Percentiles rank a stretch among this genome's conserved stretches.
Conservation (phyloP, 2,888 invertebrate species). For the Lacanobia oleracea region DNA sequence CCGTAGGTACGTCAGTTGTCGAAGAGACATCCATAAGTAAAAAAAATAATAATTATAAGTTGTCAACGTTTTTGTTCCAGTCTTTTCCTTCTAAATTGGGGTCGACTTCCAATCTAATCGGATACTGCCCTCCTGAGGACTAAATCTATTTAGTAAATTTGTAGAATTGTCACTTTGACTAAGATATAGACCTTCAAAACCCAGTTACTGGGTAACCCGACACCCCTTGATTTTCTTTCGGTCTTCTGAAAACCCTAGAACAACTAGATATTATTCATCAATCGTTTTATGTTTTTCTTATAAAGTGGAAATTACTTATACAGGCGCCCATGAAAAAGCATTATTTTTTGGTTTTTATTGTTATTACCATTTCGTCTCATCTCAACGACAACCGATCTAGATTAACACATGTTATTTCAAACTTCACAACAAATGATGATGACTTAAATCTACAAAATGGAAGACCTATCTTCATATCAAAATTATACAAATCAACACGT, state of each 20-base stretch:
- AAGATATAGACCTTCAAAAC: neutral
- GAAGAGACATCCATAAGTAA: constrained; percentile 13
- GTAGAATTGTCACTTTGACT: too few relatives aligned
- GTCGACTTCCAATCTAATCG: too few relatives aligned
- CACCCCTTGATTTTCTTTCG: neutral
- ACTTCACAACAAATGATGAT: constrained; percentile 63
- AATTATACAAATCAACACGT: constrained; percentile 62
- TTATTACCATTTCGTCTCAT: neutral
- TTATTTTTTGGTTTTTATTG: neutral
- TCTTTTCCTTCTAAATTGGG: neutral
- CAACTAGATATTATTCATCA: neutral
- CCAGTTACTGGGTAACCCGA: neutral
- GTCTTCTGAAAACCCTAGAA: neutral
- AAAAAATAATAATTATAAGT: neutral
- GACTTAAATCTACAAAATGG: constrained; percentile 75
- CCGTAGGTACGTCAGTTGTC: constrained; percentile 15
- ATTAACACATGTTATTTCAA: constrained; percentile 23
- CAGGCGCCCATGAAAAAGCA: too few relatives aligned
- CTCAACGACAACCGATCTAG: constrained; percentile 35
- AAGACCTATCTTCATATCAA: constrained; percentile 75
- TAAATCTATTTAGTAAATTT: too few relatives aligned
- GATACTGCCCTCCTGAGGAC: neutral
- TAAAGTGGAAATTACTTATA: neutral
- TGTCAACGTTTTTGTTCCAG: neutral
- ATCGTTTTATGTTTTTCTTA: neutral